These are phyloP conservation scores for Jacana jacana DNA, from an alignment of 2,113 vertebrate genomes.

Conservation along the genomic window DNA sequence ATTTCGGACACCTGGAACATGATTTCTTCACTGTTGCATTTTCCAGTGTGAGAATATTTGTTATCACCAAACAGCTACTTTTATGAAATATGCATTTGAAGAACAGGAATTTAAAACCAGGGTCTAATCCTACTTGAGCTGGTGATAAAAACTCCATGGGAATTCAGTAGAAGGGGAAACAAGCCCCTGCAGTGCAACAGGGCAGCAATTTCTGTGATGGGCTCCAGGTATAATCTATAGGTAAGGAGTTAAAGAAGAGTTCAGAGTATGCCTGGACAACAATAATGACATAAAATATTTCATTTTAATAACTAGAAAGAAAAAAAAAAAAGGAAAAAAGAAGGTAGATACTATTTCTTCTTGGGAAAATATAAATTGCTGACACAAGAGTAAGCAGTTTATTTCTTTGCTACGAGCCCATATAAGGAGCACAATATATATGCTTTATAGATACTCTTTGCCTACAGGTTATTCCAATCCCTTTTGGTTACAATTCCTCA, in stretches of 20 bases:
- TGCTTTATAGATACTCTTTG: not conserved
- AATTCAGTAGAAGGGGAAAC: not conserved
- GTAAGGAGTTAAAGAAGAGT: not conserved
- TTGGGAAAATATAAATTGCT: not conserved
- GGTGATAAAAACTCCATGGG: not conserved
- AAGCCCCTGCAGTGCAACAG: not conserved
- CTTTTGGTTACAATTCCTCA: not conserved
- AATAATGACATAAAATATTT: not conserved
- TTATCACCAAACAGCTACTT: not conserved
- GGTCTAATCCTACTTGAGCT: not conserved
- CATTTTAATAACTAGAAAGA: not conserved
- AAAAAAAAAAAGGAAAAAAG: not conserved
- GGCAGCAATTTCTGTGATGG: not conserved
- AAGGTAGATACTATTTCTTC: not conserved
- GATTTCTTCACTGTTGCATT: not conserved
- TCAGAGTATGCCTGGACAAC: not conserved
- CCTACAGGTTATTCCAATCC: not conserved
- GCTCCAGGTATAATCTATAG: not conserved
- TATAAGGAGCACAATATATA: too few relatives aligned
- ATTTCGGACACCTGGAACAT: not conserved
- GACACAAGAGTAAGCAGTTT: not conserved
- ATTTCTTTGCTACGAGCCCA: not conserved
- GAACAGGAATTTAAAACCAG: not conserved
- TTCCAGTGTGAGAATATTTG: not conserved
- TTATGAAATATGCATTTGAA: not conserved